A percentile compares a stretch with the other conserved stretches of the same genome.
phyloP scores from a whole-genome alignment of 1,140 invertebrate species.

The Trachymyrmex septentrionalis region DNA sequence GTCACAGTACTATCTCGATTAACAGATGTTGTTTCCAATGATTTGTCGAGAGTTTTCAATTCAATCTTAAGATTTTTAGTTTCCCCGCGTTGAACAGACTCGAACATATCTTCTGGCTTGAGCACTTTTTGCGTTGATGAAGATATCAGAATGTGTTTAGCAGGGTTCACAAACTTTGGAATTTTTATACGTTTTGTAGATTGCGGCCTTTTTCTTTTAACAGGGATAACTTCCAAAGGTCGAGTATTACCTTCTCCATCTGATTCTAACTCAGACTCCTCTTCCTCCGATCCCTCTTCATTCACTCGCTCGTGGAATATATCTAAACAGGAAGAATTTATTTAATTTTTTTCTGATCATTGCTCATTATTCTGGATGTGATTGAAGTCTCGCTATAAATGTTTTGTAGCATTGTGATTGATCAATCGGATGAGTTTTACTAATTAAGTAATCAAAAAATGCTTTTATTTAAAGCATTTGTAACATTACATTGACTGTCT shows the following conservation, averaged over 20 bases:
- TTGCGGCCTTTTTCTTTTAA: slow-evolving; percentile 88
- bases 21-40: slow-evolving; percentile 64
- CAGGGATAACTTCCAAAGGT: slow-evolving; percentile 84
- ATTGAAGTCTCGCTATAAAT: no score
- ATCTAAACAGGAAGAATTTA: background rate
- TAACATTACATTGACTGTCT: no score
- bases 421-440: no score
- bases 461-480: no score
- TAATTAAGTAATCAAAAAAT: no score
- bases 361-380: slow-evolving; percentile 70
- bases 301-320: background rate
- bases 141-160: slow-evolving; percentile 78
- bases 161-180: slow-evolving; percentile 88
- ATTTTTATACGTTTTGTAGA: slow-evolving; percentile 88
- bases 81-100: slow-evolving; percentile 85
- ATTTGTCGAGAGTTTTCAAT: slow-evolving; percentile 87
- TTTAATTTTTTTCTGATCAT: slow-evolving; percentile 56
- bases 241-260: slow-evolving; percentile 87
- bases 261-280: slow-evolving; percentile 94
- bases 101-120: slow-evolving; percentile 90
- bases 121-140: slow-evolving; percentile 84
- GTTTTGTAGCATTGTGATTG: no score
- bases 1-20: slow-evolving; percentile 64
- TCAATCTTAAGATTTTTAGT: slow-evolving; percentile 89
- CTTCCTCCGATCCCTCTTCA: slow-evolving; percentile 81